Conservation (phyloP, 1,140 invertebrate species). For the Drosophila nasuta region DNA sequence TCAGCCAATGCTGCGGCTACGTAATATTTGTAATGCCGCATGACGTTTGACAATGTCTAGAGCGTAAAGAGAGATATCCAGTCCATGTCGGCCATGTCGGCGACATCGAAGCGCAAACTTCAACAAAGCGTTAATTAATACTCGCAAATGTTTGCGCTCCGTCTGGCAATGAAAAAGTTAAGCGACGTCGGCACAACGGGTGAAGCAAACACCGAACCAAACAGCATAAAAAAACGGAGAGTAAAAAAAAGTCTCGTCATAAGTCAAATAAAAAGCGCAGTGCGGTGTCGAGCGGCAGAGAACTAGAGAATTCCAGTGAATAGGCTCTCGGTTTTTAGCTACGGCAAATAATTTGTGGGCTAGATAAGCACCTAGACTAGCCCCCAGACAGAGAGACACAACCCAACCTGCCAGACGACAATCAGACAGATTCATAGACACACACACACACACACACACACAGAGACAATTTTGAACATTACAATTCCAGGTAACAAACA, state of each 20-base stretch:
- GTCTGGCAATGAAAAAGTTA: conserved; percentile 84
- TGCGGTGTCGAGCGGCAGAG: conserved; percentile 49
- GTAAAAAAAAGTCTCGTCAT: conserved; percentile 67
- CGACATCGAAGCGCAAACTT: conserved; percentile 81
- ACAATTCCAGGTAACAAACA: conserved; percentile 11
- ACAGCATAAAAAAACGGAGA: conserved; percentile 17
- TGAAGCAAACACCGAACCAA: conserved; percentile 46
- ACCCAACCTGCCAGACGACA: conserved; percentile 24
- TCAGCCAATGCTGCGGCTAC: conserved; percentile 62
- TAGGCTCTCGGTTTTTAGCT: conserved; percentile 59
- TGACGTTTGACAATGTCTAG: conserved; percentile 50
- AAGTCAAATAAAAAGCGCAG: conserved; percentile 82
- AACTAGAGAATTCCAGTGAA: conserved; percentile 60
- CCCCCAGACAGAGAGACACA: conserved; percentile 36
- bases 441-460: neutral
- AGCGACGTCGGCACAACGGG: conserved; percentile 57
- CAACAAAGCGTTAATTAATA: conserved; percentile 84
- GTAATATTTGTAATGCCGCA: conserved; percentile 59
- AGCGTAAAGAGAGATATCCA: conserved; percentile 4
- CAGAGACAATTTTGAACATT: neutral
- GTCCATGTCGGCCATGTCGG: conserved; percentile 50
- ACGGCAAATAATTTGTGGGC: conserved; percentile 54
- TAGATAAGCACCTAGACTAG: conserved; percentile 41
- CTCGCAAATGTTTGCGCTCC: conserved; percentile 81
- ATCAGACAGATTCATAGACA: neutral